Evolutionary conservation across 2,797 vertebrate genomes (phyloP), one percentile per base, ranked within the genome.

Genomic region (Aythya fuligula): DNA sequence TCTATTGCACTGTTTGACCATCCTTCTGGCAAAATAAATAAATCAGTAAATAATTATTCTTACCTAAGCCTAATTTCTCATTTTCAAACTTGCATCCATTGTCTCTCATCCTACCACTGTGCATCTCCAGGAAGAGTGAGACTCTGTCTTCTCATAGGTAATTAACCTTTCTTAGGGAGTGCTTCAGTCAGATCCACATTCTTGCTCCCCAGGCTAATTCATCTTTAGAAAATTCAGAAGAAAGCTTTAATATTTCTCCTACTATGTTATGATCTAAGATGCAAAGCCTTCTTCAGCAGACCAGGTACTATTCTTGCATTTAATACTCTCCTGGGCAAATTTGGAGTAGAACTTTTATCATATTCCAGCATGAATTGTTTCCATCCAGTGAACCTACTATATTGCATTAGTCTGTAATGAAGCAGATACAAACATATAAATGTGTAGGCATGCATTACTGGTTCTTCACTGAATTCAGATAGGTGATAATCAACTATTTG

Each of bases 401-500:
- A 89, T 89, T 81, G n/a, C 30, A 86, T n/a, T 69, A 76, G 21
- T 51, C 34, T 78, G n/a, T 72, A 75, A 27, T 9, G 9, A 62
- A 81, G 62, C 12, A 65, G 45, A 43, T 51, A 51, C 7, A 78
- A 93, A 94, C 80, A 74, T 38, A 90, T 28, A 87, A 64, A 89
- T 57, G 20, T 65, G 77, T 13, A 61, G 6, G 3, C 8, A 19
- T 57, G n/a, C 27, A 82, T 58, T 49, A 56, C 8, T 78, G 13
- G 74, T 90, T 85, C 45, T 83, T 85, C 79, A 67, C 43, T 67
- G n/a, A 92, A 92, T 93, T 94, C 58, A 73, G 36, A 38, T 60
- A 66, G 7, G 0, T 16, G 12, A 58, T 47, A 74, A 72, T 53
- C 56, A 89, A 47, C 13, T 5, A 30, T 38, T 27, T 78, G 43